Percentiles rank a stretch among this genome's conserved stretches.
Conservation (phyloP, 1,140 invertebrate genomes). For the Lasaia peninsularis region DNA sequence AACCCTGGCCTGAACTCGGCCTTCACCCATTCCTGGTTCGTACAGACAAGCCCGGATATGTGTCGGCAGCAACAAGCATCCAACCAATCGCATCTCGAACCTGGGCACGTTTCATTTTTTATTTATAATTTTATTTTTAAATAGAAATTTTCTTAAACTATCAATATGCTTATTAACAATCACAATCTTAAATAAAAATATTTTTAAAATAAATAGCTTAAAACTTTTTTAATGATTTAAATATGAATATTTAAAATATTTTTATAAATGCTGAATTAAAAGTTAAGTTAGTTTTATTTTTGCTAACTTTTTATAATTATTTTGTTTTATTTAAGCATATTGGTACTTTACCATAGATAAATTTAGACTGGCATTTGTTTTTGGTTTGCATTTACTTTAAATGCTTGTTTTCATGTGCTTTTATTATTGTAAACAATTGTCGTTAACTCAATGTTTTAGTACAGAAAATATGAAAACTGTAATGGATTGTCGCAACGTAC, state of each 20-base stretch:
- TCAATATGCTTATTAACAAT: constrained; percentile 16
- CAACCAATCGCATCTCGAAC: constrained; percentile 89
- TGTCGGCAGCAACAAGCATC: constrained; percentile 87
- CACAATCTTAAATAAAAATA: neutral
- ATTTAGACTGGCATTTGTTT: constrained; percentile 20
- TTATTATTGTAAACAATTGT: constrained; percentile 14
- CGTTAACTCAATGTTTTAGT: neutral
- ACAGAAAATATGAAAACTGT: no score
- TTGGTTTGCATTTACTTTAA: constrained; percentile 36
- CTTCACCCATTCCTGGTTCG: constrained; percentile 94
- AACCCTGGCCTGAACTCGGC: constrained; percentile 77
- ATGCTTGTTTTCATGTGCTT: constrained; percentile 46
- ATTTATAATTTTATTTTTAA: constrained; percentile 72
- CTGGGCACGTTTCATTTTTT: constrained; percentile 89
- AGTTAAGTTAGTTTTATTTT: neutral
- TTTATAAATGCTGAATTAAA: neutral
- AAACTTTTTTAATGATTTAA: neutral
- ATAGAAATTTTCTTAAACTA: constrained; percentile 27
- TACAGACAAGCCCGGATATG: constrained; percentile 89
- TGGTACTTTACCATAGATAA: neutral
- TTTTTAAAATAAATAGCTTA: neutral
- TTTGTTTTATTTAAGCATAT: neutral
- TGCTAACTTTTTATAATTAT: neutral
- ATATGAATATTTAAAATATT: neutral
- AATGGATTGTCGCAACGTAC: no score